Evolutionary conservation across 1,140 invertebrate species (phyloP), one percentile per base, ranked within the genome.

Genomic region (Drosophila punjabiensis): DNA sequence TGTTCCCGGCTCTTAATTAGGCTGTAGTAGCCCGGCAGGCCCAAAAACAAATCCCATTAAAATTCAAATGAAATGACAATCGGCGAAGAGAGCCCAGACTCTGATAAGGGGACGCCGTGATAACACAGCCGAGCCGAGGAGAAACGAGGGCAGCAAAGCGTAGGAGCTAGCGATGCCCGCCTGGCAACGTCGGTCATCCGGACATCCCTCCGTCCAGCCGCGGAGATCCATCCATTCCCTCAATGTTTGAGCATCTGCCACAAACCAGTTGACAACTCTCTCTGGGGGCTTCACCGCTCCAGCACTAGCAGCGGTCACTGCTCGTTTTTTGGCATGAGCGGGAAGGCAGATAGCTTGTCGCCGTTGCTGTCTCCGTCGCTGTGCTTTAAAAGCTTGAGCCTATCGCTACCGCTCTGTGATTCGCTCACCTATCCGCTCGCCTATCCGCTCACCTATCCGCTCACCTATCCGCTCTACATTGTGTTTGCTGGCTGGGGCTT

Each of bases 331-430:
- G 35, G 55, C 14, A 20, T 24, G 55, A 58, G 35, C 20, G 16
- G 35, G 35, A 58, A 37, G 9, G 33, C 33, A 24, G 53, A 56
- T 58, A 20, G 20, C 55, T 58, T 10, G 33, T 39, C 55, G 20
- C 9, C 52, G 4, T 33, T 14, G 35, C 55, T 5, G 13, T 32
- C 41, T 18, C 59, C 58, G 28, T 30, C 41, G 28, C 59, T 64
- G 80, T 68, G 81, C 63, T 82, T 82, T 69, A 0, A 77, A 81
- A 85, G 81, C 82, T 85, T 56, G 18, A 1, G 9, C 20, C 28
- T 28, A 37, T 5, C 41, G n/a, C 20, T 37, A 0, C 20, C 53
- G 20, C 59, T 33, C 61, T 30, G 4, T 18, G 61, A n/a, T 35
- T 47, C 64, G 30, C 61, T 47, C 66, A 32, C 32, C 45, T n/a